Evolutionary conservation across 2,113 vertebrate genomes (phyloP).

Genomic region (Pachycephala philippinensis): DNA sequence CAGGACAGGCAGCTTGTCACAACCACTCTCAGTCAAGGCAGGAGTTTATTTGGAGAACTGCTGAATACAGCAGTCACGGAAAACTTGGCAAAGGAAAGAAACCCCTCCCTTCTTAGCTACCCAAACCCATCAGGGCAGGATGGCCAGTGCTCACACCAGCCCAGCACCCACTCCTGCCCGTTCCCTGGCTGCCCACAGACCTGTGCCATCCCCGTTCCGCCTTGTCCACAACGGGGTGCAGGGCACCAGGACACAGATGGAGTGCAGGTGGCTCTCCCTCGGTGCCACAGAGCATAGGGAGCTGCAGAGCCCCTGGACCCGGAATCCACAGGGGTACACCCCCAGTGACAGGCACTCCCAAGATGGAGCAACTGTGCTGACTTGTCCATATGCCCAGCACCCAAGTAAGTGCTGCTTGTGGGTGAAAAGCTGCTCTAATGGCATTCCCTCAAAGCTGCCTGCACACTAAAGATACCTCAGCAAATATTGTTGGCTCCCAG

Average conservation of each 20-base stretch:
- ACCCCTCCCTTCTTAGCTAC: not conserved
- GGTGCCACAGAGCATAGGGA: not conserved
- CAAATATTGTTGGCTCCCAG: not conserved
- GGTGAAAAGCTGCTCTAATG: constrained; percentile 6
- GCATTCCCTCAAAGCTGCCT: constrained; percentile 4
- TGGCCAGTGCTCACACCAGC: accelerated
- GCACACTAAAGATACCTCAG: not conserved
- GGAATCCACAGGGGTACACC: not conserved
- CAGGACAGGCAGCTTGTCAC: constrained; percentile 57
- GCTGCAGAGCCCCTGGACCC: not conserved
- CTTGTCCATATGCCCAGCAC: constrained; percentile 2
- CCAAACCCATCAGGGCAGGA: not conserved
- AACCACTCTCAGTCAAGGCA: constrained; percentile 39
- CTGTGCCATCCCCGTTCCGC: accelerated
- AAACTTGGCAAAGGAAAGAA: not conserved
- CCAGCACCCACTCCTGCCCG: not conserved
- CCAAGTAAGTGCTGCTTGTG: not conserved
- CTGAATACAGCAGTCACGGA: constrained; percentile 32
- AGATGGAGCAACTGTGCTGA: not conserved
- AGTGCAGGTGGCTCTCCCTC: not conserved
- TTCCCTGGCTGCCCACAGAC: not conserved
- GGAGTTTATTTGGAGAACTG: constrained; percentile 31
- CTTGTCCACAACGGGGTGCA: accelerated
- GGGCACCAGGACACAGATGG: not conserved
- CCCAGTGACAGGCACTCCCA: not conserved